Evolutionary conservation across 1,140 invertebrate species (phyloP).

Genomic region (Dendroctonus valens): DNA sequence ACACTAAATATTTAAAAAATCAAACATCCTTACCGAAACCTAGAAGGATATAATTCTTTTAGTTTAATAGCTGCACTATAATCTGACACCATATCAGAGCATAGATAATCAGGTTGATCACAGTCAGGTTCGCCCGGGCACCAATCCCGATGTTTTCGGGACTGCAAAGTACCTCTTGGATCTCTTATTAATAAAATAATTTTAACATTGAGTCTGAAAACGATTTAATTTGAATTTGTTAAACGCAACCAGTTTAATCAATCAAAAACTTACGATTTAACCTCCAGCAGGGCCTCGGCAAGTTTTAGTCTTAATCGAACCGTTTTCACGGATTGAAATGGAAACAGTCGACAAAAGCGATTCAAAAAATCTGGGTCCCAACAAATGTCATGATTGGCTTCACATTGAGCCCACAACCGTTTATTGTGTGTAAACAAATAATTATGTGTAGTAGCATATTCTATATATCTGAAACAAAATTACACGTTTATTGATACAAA

Average conservation of each 20-base stretch:
- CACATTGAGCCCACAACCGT: conserved; percentile 77
- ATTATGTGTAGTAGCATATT: conserved; percentile 72
- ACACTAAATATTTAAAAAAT: neutral
- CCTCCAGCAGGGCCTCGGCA: conserved; percentile 68
- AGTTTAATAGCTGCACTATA: conserved; percentile 72
- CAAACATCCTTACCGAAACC: conserved; percentile 62
- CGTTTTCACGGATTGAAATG: conserved; percentile 85
- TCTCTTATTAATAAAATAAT: conserved; percentile 78
- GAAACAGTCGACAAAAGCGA: conserved; percentile 78
- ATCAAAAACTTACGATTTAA: conserved; percentile 63
- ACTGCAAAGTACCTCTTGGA: conserved; percentile 83
- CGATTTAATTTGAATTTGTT: conserved; percentile 1
- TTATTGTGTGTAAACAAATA: conserved; percentile 83
- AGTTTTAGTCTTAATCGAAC: conserved; percentile 72
- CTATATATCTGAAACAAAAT: conserved; percentile 58
- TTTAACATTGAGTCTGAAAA: conserved; percentile 68
- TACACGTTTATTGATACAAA: no score
- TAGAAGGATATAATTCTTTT: conserved; percentile 64
- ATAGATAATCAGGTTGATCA: conserved; percentile 71
- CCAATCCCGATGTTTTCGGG: conserved; percentile 79
- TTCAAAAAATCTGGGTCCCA: conserved; percentile 73
- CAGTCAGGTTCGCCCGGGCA: conserved; percentile 81
- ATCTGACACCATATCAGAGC: conserved; percentile 79
- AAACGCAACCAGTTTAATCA: neutral
- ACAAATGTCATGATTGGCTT: conserved; percentile 69